Conservation (phyloP, 2,113 vertebrate species). For the Bostrychus sinensis region DNA sequence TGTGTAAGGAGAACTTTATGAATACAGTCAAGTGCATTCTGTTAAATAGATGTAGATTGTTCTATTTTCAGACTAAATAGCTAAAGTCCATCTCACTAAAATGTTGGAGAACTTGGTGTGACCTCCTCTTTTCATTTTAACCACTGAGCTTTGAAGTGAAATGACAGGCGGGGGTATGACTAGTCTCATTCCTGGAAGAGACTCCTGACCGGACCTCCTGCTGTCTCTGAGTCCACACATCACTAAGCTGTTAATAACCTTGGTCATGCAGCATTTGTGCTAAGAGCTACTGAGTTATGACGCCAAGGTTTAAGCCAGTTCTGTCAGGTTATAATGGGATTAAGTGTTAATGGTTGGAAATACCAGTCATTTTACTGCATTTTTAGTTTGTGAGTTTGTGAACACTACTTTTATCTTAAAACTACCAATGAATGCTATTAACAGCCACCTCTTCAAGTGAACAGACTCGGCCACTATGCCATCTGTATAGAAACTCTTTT, state of each 20-base stretch:
- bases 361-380: not conserved
- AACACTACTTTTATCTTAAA: not conserved
- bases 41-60: not conserved
- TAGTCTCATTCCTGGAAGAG: not conserved
- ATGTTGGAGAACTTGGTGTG: not conserved
- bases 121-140: not conserved
- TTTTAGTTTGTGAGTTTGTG: not conserved
- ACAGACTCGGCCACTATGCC: no score
- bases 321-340: not conserved
- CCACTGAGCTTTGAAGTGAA: conserved; percentile 12
- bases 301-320: not conserved
- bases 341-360: not conserved
- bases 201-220: not conserved
- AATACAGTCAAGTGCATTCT: not conserved
- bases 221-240: conserved; percentile 10
- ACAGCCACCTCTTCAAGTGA: no score
- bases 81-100: not conserved
- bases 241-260: conserved; percentile 19
- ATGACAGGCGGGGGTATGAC: not conserved
- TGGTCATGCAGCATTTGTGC: conserved; percentile 3
- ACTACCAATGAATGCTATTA: no score
- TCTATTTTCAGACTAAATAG: not conserved
- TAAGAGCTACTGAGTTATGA: not conserved
- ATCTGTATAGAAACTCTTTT: no score
- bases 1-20: not conserved